phyloP scores from a whole-genome alignment of 2,113 vertebrate species.

The Rallus limicola region DNA sequence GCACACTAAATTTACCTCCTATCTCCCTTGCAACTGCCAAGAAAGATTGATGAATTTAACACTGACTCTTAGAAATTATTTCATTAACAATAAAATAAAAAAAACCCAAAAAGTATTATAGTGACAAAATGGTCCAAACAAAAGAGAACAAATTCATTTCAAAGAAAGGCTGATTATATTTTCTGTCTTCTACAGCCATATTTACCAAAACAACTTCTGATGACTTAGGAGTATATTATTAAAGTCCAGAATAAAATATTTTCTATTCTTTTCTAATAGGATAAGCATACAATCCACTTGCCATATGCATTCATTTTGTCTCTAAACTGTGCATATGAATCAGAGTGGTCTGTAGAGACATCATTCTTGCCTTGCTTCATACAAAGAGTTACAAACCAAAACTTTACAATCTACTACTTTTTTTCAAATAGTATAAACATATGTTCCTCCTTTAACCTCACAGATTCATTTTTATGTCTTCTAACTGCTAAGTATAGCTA shows the following conservation, averaged over 20 bases:
- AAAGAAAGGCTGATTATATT: neutral
- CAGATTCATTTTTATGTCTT: neutral
- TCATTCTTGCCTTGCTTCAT: neutral
- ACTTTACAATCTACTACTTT: neutral
- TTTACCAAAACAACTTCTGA: neutral
- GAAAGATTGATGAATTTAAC: neutral
- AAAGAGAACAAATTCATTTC: neutral
- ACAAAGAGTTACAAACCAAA: neutral
- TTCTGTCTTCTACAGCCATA: neutral
- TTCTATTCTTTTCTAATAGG: neutral
- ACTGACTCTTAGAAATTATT: neutral
- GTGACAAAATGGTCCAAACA: accelerated
- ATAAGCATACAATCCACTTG: neutral
- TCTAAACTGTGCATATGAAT: neutral
- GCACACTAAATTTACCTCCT: neutral
- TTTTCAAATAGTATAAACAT: neutral
- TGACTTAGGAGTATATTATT: neutral
- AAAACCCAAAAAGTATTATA: neutral
- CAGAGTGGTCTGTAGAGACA: neutral
- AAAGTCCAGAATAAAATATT: neutral
- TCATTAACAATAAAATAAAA: neutral
- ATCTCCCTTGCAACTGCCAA: neutral
- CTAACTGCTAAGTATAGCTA: neutral
- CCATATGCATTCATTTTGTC: neutral
- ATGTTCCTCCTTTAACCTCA: neutral